Base-by-base conservation (phyloP, 1,140 invertebrate genomes). In the Eumeta japonica region DNA sequence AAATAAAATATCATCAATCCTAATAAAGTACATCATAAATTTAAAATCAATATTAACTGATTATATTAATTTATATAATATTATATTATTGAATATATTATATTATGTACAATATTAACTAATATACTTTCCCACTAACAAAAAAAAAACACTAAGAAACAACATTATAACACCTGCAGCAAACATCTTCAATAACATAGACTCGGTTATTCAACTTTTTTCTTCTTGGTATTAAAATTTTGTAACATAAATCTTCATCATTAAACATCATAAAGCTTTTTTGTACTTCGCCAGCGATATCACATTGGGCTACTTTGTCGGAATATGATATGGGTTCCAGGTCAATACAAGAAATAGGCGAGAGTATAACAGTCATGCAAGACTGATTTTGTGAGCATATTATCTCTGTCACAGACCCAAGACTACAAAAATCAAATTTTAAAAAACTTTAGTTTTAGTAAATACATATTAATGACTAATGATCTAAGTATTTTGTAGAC, bases 251-350 rank as follows among this genome's bases (percentile, higher is more conserved):
- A 1, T 45, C 14, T 7, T 68, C 58, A 13, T 63, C 50, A 12
- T 68, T 60, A 49, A 68, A 73, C 62, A 70, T 70, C 2, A 73
- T 35, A 18, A 61, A 71, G 34, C 45, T 57, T 33, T 52, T 68
- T 9, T 46, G 58, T 1, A 41, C 3, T 20, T 74, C 68, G 2
- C 35, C 40, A 12, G 68, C 66, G 15, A 74, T 41, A 33, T 74
- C 58, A 32, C 68, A 73, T 28, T 73, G 68, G 1, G 55, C 43
- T 1, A 37, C 53, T 28, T 59, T 58, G 34, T 73, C 64, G 16
- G 38, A 32, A 16, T 48, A 53, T n/a, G 49, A 47, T 10, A 58
- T 24, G 0, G 39, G 27, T 2, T 55, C 37, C 11, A 46, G 16
- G 3, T 53, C n/a, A n/a, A n/a, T n/a, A n/a, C n/a, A 48, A 14